A percentile compares a stretch with the other conserved stretches of the same genome.
These are phyloP conservation scores for Malurus leucopterus DNA, from an alignment of 2,797 vertebrate genomes.

Conservation along the genomic window DNA sequence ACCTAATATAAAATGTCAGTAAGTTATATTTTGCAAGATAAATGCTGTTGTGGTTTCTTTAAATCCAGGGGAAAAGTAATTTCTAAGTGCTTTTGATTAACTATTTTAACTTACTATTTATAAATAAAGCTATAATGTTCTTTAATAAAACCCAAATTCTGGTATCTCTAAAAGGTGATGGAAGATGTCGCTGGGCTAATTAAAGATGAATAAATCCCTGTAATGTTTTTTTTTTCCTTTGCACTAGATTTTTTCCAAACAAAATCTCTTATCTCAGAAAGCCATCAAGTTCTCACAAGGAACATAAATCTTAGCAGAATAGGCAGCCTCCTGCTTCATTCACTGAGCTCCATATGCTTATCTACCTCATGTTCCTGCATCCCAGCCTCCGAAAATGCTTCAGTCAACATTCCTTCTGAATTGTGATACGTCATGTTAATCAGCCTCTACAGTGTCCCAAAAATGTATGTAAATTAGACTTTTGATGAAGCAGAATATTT, in stretches of 20 bases:
- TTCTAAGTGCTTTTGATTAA: neutral
- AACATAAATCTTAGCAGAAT: slow-evolving; percentile 4
- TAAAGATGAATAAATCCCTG: neutral
- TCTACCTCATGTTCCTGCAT: neutral
- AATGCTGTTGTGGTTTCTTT: neutral
- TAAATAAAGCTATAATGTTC: neutral
- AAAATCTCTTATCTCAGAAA: slow-evolving; percentile 39
- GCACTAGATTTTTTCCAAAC: slow-evolving; percentile 2
- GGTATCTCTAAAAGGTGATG: neutral
- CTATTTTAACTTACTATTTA: neutral
- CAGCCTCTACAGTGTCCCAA: slow-evolving; percentile 51
- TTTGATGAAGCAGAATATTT: slow-evolving; percentile 66
- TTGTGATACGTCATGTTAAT: slow-evolving; percentile 51
- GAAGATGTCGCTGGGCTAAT: neutral
- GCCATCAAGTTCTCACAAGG: slow-evolving; percentile 20
- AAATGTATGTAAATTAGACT: slow-evolving; percentile 65
- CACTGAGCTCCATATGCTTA: slow-evolving; percentile 30
- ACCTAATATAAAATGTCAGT: neutral
- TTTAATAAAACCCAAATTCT: neutral
- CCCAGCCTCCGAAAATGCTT: slow-evolving; percentile 27
- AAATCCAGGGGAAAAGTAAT: neutral
- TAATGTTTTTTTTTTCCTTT: slow-evolving; percentile 5
- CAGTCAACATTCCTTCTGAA: slow-evolving; percentile 54
- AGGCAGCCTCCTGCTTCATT: slow-evolving; percentile 18
- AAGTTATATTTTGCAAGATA: neutral